Evolutionary conservation across 2,113 vertebrate species (phyloP), one percentile per base, ranked within the genome.

Genomic region (Struthio camelus): DNA sequence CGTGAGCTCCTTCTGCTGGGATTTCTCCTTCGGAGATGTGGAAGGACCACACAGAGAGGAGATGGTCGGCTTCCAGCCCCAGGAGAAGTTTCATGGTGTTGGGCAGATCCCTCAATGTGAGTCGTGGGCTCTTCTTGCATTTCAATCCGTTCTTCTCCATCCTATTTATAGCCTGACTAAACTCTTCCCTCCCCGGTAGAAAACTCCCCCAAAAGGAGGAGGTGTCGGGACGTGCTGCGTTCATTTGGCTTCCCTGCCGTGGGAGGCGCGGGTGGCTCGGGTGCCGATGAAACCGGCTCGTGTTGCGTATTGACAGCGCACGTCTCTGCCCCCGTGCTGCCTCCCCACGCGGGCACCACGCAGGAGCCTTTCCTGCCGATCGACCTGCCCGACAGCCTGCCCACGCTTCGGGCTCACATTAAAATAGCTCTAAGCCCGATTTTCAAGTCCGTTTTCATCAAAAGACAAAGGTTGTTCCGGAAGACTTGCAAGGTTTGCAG

Each of bases 261-360:
- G 93, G 94, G 93, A 91, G 89, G 81, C 73, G 94, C 46, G 66
- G 96, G 85, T 14, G 82, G 89, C 46, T 87, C 9, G 6, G 84
- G 87, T 58, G n/a, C 1, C 4, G 82, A 70, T 14, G 69, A 44
- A 66, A 62, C 28, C 82, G 56, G 50, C 69, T 51, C 7, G 10
- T 65, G 69, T 24, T 81, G 25, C 67, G 58, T 3, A 3, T 38
- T 54, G 80, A 40, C 59, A 73, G 88, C 67, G 72, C 80, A 34
- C 11, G 46, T 70, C 77, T 70, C 89, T 56, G 30, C 53, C 30
- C n/a, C 38, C 51, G 75, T 34, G 32, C 36, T 24, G 24, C 56
- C 17, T 70, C 9, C n/a, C 38, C 16, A 10, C 17, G 0, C 40
- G 40, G 61, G 11, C 51, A 44, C 51, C 40, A 11, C 20, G 32